Base-by-base conservation (phyloP, 2,888 invertebrate species). In the Punctoribates punctum region DNA sequence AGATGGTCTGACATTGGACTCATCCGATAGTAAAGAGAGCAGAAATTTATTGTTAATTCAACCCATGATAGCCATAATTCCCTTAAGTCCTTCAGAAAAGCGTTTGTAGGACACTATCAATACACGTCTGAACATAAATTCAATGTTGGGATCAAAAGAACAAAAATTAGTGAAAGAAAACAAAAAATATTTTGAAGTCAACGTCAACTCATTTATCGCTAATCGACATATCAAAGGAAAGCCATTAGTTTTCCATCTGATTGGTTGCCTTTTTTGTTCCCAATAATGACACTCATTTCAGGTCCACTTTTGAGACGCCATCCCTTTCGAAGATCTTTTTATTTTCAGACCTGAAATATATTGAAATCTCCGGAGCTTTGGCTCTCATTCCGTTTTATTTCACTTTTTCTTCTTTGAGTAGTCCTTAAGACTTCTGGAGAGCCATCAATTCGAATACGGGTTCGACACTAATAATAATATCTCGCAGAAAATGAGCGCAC, bases 401-500 rank as follows among this genome's bases (percentile, higher is more conserved):
- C 38, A 34, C 65, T 34, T 65, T 38, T 65, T 34, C 34, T 57
- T 17, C 27, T 27, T 23, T 29, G 25, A 20, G 23, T 60, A 27
- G 11, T 27, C 8, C 27, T 60, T 60, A 29, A 54, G 17, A 20
- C n/a, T 51, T 51, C n/a, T 51, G 51, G 51, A 51, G 51, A n/a
- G 38, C 65, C 34, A 65, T 65, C 34, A 65, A 65, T 70, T 70
- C 23, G 70, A 42, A 13, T 42, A 15, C 20, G 11, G 38, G 20
- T 70, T 70, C 23, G 70, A 46, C 70, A 70, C 70, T 42, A 70
- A 70, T 70, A 42, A 70, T 70, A 70, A 70, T 70, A 70, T 42
- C 42, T 2, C 42, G n/a, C 42, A 20, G 46, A 42, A 70, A 70
- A 70, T 70, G 70, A 70, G 42, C 13, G 70, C 46, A 42, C 46